Evolutionary conservation across 2,797 vertebrate species (phyloP).

Genomic region (Champsocephalus esox): DNA sequence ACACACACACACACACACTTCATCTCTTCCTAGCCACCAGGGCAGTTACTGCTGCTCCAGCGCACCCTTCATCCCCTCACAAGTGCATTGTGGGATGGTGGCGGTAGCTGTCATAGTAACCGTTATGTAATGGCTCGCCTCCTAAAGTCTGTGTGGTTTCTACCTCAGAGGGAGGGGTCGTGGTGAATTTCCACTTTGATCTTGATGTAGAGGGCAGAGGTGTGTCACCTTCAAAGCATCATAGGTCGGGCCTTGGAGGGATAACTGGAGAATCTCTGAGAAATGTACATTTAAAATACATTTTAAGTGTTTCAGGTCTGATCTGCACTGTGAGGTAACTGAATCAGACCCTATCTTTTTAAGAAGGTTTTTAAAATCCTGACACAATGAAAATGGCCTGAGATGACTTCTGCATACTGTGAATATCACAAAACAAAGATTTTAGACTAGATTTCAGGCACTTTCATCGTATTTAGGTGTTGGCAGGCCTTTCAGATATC

Average conservation of each 20-base stretch:
- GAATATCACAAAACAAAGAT: neutral
- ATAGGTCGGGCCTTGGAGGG: neutral
- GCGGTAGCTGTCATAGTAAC: slow-evolving; percentile 57
- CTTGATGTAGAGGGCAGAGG: slow-evolving; percentile 13
- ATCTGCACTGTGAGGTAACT: too few relatives aligned
- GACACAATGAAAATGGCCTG: neutral
- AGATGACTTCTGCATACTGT: neutral
- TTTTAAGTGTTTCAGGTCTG: too few relatives aligned
- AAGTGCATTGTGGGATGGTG: slow-evolving; percentile 68
- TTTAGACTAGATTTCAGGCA: neutral
- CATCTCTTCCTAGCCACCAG: slow-evolving; percentile 44
- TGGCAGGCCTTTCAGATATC: neutral
- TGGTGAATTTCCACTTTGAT: slow-evolving; percentile 70
- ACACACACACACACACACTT: neutral
- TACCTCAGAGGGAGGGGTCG: slow-evolving; percentile 53
- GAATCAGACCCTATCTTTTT: too few relatives aligned
- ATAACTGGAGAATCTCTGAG: neutral
- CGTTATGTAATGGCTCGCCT: slow-evolving; percentile 57
- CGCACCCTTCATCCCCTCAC: slow-evolving; percentile 49
- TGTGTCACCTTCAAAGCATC: slow-evolving; percentile 34
- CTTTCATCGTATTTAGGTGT: neutral
- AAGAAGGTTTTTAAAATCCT: neutral
- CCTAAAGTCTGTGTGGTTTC: slow-evolving; percentile 49
- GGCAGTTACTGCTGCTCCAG: slow-evolving; percentile 65
- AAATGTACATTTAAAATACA: neutral